Evolutionary conservation across 1,140 invertebrate genomes (phyloP).

Genomic region (Papilio glaucus): DNA sequence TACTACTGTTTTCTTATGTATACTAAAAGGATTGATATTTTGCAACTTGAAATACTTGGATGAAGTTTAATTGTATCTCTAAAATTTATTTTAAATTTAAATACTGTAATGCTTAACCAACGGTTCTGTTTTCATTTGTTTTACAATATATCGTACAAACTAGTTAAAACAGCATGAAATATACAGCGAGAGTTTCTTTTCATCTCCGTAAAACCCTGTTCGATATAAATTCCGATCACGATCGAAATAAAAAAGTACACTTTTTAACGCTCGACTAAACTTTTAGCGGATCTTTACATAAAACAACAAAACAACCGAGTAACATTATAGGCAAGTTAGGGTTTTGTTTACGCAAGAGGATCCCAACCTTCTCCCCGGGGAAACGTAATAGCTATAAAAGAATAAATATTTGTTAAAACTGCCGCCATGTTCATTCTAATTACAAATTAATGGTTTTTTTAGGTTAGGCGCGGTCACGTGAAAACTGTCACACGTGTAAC

Average conservation of each 20-base stretch:
- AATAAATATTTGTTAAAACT: constrained; percentile 30
- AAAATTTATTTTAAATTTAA: too few species aligned
- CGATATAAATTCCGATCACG: constrained; percentile 33
- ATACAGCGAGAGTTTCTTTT: not conserved
- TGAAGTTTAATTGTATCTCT: too few species aligned
- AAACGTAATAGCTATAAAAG: constrained; percentile 40
- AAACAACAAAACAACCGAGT: constrained; percentile 48
- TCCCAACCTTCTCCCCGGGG: constrained; percentile 39
- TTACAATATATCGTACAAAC: too few species aligned
- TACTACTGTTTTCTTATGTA: too few species aligned
- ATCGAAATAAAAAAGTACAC: constrained; percentile 42
- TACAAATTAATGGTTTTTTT: constrained; percentile 12
- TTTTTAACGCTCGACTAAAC: constrained; percentile 44
- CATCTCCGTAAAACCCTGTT: not conserved
- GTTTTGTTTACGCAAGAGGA: constrained; percentile 52
- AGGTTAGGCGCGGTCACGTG: constrained; percentile 3
- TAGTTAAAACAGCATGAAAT: not conserved
- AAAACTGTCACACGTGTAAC: constrained; percentile 13
- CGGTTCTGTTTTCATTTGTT: too few species aligned
- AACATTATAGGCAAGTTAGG: constrained; percentile 52
- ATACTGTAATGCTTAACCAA: too few species aligned
- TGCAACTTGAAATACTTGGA: too few species aligned
- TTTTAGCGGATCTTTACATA: constrained; percentile 32
- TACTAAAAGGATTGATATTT: too few species aligned
- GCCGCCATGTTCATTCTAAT: constrained; percentile 24